Evolutionary conservation across 2,888 invertebrate genomes (phyloP).

Genomic region (Calameuta filiformis): DNA sequence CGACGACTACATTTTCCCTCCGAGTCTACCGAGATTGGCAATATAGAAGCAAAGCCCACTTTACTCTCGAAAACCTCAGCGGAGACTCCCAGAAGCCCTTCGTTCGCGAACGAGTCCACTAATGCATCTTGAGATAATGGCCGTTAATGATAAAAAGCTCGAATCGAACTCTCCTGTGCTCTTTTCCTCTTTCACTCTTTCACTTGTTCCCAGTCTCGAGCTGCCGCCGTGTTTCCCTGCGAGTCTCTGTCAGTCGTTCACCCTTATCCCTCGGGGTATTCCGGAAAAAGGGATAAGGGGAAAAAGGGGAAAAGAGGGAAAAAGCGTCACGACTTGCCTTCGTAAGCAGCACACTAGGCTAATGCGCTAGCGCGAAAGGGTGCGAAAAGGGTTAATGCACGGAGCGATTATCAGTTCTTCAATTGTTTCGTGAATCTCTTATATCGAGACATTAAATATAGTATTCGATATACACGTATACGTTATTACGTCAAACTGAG

Average conservation of each 20-base stretch:
- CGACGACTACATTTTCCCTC: not conserved
- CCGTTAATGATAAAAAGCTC: constrained; percentile 5
- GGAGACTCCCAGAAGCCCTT: not conserved
- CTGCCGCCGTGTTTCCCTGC: not conserved
- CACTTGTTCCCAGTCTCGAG: not conserved
- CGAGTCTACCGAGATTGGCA: not conserved
- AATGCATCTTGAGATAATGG: constrained; percentile 2
- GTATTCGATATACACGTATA: not conserved
- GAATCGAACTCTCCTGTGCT: not conserved
- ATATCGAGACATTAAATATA: not conserved
- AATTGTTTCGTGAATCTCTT: not conserved
- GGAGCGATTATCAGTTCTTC: not conserved
- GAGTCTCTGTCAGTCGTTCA: not conserved
- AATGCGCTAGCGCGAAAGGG: not conserved
- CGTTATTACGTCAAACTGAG: not conserved
- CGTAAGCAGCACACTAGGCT: not conserved
- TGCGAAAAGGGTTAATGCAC: not conserved
- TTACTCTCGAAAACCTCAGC: not conserved
- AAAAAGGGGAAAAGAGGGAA: too few relatives aligned
- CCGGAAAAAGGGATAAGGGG: not conserved
- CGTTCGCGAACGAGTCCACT: not conserved
- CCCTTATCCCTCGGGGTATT: not conserved
- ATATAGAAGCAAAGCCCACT: not conserved
- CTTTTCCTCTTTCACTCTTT: not conserved
- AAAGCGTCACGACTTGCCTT: not conserved